phyloP scores from a whole-genome alignment of 2,888 invertebrate genomes.

The Exocentrus adspersus region DNA sequence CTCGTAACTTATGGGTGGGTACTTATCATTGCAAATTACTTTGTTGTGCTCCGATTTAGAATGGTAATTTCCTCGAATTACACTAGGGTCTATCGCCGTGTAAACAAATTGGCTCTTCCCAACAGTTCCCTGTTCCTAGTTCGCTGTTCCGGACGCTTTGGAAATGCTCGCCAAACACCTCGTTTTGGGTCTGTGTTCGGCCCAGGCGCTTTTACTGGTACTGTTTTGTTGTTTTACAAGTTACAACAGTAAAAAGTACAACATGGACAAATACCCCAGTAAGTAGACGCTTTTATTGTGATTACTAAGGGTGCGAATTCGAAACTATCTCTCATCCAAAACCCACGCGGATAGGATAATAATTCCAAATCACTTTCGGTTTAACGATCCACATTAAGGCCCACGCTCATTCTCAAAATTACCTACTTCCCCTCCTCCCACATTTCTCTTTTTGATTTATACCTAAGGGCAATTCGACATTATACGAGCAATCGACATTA shows the following conservation, averaged over 20 bases:
- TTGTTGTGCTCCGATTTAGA: conserved; percentile 32
- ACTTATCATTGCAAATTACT: conserved; percentile 32
- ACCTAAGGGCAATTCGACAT: background rate
- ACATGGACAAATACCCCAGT: conserved; percentile 52
- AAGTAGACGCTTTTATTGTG: no score
- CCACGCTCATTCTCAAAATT: background rate
- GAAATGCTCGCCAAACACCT: conserved; percentile 36
- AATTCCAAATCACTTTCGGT: background rate
- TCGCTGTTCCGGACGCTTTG: conserved; percentile 2
- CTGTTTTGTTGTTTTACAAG: conserved; percentile 51
- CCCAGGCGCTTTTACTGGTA: conserved; percentile 49
- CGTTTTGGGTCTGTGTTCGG: conserved; percentile 43
- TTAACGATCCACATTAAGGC: background rate
- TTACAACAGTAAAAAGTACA: conserved; percentile 46
- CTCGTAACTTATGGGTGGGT: no score
- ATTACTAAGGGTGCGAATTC: no score
- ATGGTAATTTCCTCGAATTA: conserved; percentile 8
- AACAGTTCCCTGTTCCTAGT: no score
- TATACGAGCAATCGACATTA: background rate
- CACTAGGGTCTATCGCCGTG: conserved; percentile 18
- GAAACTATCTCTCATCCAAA: no score
- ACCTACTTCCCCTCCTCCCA: background rate
- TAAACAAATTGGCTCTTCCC: conserved; percentile 32
- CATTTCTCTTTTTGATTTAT: background rate
- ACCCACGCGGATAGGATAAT: no score